Conservation (phyloP, 2,113 vertebrate species). For the Ia io region DNA sequence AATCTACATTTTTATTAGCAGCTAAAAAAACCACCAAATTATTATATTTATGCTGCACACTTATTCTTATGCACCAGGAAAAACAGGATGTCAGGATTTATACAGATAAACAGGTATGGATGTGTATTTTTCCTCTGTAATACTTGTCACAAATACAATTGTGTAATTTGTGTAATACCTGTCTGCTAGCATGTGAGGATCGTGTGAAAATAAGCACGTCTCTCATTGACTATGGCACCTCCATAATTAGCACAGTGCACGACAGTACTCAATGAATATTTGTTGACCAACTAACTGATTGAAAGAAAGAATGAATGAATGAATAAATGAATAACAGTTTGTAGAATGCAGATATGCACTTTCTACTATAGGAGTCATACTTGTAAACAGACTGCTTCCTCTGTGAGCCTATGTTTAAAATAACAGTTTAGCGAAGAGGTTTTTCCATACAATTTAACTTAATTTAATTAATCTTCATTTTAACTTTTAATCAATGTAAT, state of each 20-base stretch:
- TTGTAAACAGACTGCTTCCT: not conserved
- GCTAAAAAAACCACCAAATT: not conserved
- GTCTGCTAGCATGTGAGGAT: not conserved
- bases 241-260: not conserved
- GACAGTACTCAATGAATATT: not conserved
- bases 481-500: not conserved
- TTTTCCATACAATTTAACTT: not conserved
- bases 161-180: not conserved
- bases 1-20: not conserved
- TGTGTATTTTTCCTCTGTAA: not conserved
- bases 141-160: not conserved
- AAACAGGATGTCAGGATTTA: not conserved
- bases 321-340: not conserved
- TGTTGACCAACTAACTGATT: not conserved
- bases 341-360: not conserved
- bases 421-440: not conserved
- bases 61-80: not conserved
- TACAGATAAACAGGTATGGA: not conserved
- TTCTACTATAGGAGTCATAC: not conserved
- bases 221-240: not conserved
- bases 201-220: not conserved
- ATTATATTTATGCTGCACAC: not conserved
- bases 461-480: not conserved
- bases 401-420: not conserved
- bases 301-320: not conserved